Evolutionary conservation across 2,797 vertebrate genomes (phyloP).

Genomic region (Urocyon cinereoargenteus): DNA sequence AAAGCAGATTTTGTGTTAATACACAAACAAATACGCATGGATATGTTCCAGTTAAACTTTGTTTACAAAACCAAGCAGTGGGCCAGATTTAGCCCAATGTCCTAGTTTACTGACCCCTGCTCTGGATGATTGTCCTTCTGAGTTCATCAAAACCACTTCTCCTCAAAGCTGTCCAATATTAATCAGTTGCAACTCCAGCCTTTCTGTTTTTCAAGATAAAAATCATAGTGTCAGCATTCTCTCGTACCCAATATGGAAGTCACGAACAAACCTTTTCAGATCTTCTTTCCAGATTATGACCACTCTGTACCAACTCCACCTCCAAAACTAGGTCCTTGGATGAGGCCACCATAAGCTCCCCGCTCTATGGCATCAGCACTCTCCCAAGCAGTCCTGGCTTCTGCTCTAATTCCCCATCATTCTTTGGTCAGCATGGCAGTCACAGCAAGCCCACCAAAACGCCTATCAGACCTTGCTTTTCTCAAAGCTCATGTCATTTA

Average conservation of each 20-base stretch:
- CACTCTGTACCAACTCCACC: not conserved
- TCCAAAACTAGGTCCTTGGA: not conserved
- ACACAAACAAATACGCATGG: not conserved
- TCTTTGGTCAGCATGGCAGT: not conserved
- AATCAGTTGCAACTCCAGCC: too few relatives aligned
- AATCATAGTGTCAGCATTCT: not conserved
- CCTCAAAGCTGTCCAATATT: not conserved
- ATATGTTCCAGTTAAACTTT: not conserved
- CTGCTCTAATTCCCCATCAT: rapidly evolving
- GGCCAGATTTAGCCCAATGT: not conserved
- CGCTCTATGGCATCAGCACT: rapidly evolving
- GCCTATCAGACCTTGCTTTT: too few relatives aligned
- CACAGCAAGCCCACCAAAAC: not conserved
- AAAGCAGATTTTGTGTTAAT: not conserved
- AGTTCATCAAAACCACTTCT: not conserved
- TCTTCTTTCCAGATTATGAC: not conserved
- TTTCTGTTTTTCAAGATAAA: not conserved
- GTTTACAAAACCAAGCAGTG: not conserved
- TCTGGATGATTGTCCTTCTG: rapidly evolving
- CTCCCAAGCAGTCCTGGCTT: rapidly evolving
- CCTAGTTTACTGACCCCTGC: too few relatives aligned
- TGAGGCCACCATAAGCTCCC: too few relatives aligned
- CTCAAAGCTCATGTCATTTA: not conserved
- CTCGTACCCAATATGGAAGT: not conserved
- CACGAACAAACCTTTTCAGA: too few relatives aligned